Base-by-base conservation (phyloP, 2,113 vertebrate species). In the Corythaeola cristata region DNA sequence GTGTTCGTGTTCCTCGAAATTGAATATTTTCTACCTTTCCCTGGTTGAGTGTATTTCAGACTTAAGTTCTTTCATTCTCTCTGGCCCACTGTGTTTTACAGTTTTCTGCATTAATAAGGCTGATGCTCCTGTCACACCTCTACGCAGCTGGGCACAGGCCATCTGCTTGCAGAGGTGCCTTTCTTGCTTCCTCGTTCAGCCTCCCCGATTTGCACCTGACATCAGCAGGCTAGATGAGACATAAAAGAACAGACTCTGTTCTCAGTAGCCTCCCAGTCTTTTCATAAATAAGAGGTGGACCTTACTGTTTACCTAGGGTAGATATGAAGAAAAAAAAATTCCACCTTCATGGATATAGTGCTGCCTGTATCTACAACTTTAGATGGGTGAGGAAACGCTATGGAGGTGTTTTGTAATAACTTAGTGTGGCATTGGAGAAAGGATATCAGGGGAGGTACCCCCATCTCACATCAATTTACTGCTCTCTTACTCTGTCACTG, bases 71-170 rank as follows among this genome's bases (percentile, higher is more conserved):
- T 69, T 52, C 58, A 44, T 56, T 63, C 39, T 75, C 32, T 64
- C 58, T 55, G 58, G 28, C 15, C 67, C n/a, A 41, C 41, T 35
- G 9, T 32, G 26, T 37, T 59, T 79, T 49, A n/a, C 0, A 39
- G 39, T 32, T 64, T 64, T 44, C 37, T 90, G 72, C 32, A 59
- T 47, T 79, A 64, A 83, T 33, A 33, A 73, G n/a, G 26, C 19
- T 91, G 63, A 69, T 17, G 17, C 9, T 80, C 39, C 73, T 63
- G 37, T 39, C 66, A 71, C 3, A 3, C 20, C 55, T 62, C 74
- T 53, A 16, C 0, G 0, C 62, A 50, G 22, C 0, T 75, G 56
- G 74, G 47, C 49, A 59, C 12, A 63, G 75, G 82, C 37, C 19
- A 82, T 68, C 17, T 76, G 8, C 75, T 47, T 52, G 18, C 23